A percentile compares a stretch with the other conserved stretches of the same genome.
These are phyloP conservation scores for Machimus rusticus DNA, from an alignment of 2,888 invertebrate genomes.

Conservation along the genomic window DNA sequence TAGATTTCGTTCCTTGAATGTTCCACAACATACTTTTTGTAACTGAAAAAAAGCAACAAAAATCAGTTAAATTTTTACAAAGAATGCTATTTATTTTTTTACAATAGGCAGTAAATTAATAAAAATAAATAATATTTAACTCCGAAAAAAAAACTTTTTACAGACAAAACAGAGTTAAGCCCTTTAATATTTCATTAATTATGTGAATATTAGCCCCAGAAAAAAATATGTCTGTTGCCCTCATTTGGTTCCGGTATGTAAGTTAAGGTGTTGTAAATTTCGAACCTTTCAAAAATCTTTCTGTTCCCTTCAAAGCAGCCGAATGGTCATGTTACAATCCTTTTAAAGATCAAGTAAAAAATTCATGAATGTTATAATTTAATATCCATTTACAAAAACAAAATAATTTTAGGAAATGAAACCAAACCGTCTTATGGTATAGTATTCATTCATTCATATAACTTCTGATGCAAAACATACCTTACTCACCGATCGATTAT, in stretches of 20 bases:
- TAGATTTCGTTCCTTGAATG: conserved; percentile 55
- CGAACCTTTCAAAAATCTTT: too few species aligned
- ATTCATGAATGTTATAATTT: background rate
- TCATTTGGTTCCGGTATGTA: background rate
- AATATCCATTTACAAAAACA: background rate
- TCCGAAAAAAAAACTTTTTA: too few species aligned
- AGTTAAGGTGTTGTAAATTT: background rate
- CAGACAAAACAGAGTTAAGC: too few species aligned
- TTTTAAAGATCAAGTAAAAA: background rate
- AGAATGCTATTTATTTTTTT: background rate
- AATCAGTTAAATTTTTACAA: background rate
- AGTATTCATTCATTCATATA: background rate
- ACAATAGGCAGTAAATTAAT: too few species aligned
- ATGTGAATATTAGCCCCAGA: too few species aligned
- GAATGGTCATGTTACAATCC: too few species aligned
- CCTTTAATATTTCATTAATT: too few species aligned
- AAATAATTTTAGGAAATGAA: background rate
- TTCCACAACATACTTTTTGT: conserved; percentile 58
- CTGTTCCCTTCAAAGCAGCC: background rate
- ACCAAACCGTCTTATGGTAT: background rate
- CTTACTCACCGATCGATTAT: background rate
- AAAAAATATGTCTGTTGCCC: background rate
- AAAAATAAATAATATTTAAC: too few species aligned
- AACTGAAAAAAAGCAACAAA: conserved; percentile 50
- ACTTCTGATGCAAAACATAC: background rate